phyloP scores from a whole-genome alignment of 2,797 vertebrate species.

The Clarias pachynema region DNA sequence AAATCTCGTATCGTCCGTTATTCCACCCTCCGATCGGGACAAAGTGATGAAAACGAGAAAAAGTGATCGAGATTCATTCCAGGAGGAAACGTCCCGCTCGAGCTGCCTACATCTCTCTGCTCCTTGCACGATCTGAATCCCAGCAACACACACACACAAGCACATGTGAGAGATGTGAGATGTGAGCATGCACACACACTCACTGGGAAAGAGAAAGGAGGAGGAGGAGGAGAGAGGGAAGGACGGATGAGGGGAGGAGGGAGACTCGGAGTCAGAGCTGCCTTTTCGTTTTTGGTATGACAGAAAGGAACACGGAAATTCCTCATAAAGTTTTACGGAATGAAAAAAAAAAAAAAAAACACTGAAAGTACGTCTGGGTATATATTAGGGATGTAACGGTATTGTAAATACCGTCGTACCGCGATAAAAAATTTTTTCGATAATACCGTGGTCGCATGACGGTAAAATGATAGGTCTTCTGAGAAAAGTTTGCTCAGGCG shows the following conservation, averaged over 20 bases:
- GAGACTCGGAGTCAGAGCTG: neutral
- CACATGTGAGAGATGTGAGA: conserved; percentile 12
- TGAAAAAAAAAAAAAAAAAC: too few species aligned
- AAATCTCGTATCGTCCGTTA: neutral
- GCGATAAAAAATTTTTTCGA: too few species aligned
- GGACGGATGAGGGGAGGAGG: conserved; percentile 40
- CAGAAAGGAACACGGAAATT: conserved; percentile 8
- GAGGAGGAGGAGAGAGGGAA: conserved; percentile 19
- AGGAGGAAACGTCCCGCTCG: conserved; percentile 13
- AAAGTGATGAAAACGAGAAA: conserved; percentile 3
- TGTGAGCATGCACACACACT: conserved; percentile 38
- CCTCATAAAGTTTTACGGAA: neutral
- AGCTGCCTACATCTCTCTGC: conserved; percentile 37
- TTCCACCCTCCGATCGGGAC: neutral
- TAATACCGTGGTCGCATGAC: too few species aligned
- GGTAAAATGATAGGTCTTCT: too few species aligned
- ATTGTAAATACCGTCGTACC: too few species aligned
- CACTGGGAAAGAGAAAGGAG: conserved; percentile 10
- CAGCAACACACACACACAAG: conserved; percentile 51
- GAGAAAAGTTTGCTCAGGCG: too few species aligned
- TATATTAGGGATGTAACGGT: too few species aligned
- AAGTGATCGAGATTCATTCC: conserved; percentile 37
- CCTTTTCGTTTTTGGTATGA: conserved; percentile 15
- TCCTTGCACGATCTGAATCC: conserved; percentile 68
- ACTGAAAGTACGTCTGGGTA: neutral